Evolutionary conservation across 2,888 invertebrate species (phyloP).

Genomic region (Microctonus brassicae): DNA sequence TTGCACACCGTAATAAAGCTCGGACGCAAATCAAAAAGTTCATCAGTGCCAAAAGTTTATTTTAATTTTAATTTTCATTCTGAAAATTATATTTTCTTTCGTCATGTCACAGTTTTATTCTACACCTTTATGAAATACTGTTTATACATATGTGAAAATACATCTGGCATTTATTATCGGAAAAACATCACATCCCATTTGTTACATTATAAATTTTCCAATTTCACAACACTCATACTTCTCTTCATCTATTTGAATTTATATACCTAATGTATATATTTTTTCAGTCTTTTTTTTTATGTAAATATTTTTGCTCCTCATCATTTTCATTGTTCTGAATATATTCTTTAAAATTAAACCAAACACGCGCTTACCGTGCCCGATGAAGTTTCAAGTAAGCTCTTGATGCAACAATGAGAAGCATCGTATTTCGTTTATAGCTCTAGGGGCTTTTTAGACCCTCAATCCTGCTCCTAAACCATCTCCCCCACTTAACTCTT

Average conservation of each 20-base stretch:
- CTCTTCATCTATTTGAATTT: conserved; percentile 12
- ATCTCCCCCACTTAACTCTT: neutral
- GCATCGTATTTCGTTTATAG: conserved; percentile 14
- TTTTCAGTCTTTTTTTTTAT: neutral
- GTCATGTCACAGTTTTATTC: too few species aligned
- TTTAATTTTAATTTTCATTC: neutral
- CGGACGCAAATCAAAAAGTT: neutral
- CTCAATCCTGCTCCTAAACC: neutral
- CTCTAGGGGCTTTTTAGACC: conserved; percentile 6
- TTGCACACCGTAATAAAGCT: neutral
- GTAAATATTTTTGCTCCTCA: neutral
- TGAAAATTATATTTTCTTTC: conserved; percentile 1
- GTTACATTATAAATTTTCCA: conserved; percentile 27
- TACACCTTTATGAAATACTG: too few species aligned
- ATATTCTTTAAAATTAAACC: neutral
- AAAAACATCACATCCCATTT: conserved; percentile 44
- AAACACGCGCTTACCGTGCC: neutral
- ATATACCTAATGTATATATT: too few species aligned
- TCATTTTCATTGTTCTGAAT: neutral
- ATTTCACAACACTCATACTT: conserved; percentile 30
- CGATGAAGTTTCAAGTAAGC: conserved; percentile 1
- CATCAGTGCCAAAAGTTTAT: neutral
- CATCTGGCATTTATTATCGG: conserved; percentile 38
- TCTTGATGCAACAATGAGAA: conserved; percentile 20
- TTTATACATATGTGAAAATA: too few species aligned